Conservation (phyloP, 2,888 invertebrate genomes). For the Rhagium mordax region DNA sequence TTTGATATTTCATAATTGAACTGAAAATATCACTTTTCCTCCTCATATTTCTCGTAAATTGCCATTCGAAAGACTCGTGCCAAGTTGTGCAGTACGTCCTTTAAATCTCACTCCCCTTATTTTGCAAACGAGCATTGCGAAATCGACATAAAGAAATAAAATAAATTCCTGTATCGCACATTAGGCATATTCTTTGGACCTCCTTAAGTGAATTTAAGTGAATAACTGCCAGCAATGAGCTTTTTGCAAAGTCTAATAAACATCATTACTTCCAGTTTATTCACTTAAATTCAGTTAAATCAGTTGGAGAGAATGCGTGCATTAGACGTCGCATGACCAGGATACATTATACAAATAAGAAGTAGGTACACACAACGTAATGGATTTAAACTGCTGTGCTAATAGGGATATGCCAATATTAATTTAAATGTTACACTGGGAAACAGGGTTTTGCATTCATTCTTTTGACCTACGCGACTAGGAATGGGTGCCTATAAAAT, state of each 20-base stretch:
- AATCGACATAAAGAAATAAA: not conserved
- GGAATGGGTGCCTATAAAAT: too few relatives aligned
- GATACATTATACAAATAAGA: not conserved
- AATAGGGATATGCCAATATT: not conserved
- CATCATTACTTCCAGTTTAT: not conserved
- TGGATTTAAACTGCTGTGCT: not conserved
- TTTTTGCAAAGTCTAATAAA: not conserved
- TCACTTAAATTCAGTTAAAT: not conserved
- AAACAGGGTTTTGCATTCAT: too few relatives aligned
- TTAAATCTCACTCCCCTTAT: not conserved
- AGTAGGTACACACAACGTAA: not conserved
- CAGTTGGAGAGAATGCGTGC: not conserved
- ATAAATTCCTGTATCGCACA: not conserved
- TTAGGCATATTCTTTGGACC: not conserved
- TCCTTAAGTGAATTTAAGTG: not conserved
- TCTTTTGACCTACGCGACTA: too few relatives aligned
- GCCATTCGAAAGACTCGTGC: not conserved
- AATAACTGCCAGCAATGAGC: not conserved
- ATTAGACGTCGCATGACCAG: not conserved
- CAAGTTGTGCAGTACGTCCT: not conserved
- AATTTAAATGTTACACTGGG: not conserved
- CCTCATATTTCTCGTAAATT: constrained; percentile 3
- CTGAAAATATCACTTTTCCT: constrained; percentile 31
- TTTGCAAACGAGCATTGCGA: not conserved
- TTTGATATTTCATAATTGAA: constrained; percentile 37